These are phyloP conservation scores for Malurus alboscapulatus DNA, from an alignment of 2,113 vertebrate genomes.

Conservation along the genomic window DNA sequence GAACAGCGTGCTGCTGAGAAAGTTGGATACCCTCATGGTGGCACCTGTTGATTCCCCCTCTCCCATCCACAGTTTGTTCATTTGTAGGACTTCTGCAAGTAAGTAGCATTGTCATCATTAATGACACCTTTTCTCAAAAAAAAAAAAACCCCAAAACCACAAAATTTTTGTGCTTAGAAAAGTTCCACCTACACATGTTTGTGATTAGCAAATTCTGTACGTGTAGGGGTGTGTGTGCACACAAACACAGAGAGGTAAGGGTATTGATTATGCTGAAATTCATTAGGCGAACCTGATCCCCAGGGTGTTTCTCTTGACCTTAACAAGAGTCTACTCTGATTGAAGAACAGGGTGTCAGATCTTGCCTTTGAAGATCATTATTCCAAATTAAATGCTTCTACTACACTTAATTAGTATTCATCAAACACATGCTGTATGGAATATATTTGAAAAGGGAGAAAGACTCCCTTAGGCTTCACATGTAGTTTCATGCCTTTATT, in stretches of 20 bases:
- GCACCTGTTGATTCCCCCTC: neutral
- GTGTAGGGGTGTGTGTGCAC: accelerated
- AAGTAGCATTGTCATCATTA: neutral
- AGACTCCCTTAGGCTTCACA: neutral
- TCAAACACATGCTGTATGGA: neutral
- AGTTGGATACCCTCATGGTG: neutral
- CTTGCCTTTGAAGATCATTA: neutral
- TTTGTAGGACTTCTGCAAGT: neutral
- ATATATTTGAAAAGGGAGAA: neutral
- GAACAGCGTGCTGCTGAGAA: neutral
- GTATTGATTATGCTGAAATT: neutral
- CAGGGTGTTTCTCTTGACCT: neutral
- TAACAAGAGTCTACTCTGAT: neutral
- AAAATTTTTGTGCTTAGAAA: neutral
- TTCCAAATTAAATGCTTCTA: neutral
- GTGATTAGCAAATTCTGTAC: neutral
- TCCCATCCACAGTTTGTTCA: neutral
- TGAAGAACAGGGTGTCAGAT: neutral
- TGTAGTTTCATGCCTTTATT: neutral
- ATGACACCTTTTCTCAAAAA: neutral
- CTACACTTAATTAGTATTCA: neutral
- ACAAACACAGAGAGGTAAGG: neutral
- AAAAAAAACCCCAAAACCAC: too few relatives aligned
- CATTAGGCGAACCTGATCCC: neutral
- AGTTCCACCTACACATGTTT: accelerated